A percentile compares a stretch with the other conserved stretches of the same genome.
Evolutionary conservation across 2,113 vertebrate genomes (phyloP).

Genomic region (Porphyrio hochstetteri): DNA sequence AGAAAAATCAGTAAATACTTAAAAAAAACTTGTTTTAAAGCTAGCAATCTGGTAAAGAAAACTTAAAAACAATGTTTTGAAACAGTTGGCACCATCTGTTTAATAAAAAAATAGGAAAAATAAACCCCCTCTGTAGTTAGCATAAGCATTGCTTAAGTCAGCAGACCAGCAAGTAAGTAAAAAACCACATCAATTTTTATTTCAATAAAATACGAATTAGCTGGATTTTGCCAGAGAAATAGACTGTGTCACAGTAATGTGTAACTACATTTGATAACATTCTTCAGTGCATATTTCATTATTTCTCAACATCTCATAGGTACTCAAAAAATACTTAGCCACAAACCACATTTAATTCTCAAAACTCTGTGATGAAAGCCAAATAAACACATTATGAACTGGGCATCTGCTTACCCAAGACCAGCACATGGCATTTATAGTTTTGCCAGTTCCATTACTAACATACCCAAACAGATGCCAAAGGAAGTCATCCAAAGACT

Average conservation of each 20-base stretch:
- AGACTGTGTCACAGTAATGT: not conserved
- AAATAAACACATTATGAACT: slow-evolving; percentile 16
- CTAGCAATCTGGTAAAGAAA: not conserved
- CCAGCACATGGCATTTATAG: slow-evolving; percentile 33
- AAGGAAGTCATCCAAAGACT: slow-evolving; percentile 20
- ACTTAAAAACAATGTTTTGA: not conserved
- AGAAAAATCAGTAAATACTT: not conserved
- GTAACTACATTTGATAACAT: not conserved
- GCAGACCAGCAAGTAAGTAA: not conserved
- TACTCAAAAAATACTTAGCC: not conserved
- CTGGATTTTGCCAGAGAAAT: slow-evolving; percentile 1
- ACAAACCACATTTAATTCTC: slow-evolving; percentile 39
- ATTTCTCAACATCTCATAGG: not conserved
- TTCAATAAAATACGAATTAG: not conserved
- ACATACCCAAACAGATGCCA: slow-evolving; percentile 4
- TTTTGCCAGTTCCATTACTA: slow-evolving; percentile 29
- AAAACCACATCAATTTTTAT: not conserved
- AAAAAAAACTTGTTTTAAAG: not conserved
- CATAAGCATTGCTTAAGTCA: slow-evolving; percentile 1
- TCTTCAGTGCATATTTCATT: not conserved
- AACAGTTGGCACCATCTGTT: slow-evolving; percentile 35
- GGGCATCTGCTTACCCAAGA: slow-evolving; percentile 31
- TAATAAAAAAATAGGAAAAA: not conserved
- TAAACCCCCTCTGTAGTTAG: not conserved
- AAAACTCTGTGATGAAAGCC: slow-evolving; percentile 8